A percentile compares a stretch with the other conserved stretches of the same genome.
phyloP scores from a whole-genome alignment of 1,140 invertebrate genomes.

The Bombus waltoni region DNA sequence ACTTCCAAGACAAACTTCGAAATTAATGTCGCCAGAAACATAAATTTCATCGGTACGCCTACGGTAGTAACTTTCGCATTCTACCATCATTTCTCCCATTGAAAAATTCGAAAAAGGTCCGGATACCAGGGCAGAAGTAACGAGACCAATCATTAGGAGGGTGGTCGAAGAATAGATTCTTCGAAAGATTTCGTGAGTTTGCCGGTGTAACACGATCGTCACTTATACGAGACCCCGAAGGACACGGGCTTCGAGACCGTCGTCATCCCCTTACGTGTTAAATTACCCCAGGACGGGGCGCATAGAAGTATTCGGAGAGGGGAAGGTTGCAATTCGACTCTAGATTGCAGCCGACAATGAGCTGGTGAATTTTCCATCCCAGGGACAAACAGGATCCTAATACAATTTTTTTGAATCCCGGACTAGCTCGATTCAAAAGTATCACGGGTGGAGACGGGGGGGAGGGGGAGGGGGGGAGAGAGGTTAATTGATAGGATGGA shows the following conservation, averaged over 20 bases:
- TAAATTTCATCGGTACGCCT: not conserved
- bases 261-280: constrained; percentile 78
- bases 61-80: no score
- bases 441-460: no score
- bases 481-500: constrained; percentile 50
- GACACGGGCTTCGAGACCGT: constrained; percentile 72
- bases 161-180: constrained; percentile 56
- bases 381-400: constrained; percentile 75
- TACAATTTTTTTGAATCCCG: constrained; percentile 66
- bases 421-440: constrained; percentile 12
- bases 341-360: constrained; percentile 78
- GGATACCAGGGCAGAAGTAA: constrained; percentile 4
- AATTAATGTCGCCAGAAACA: no score
- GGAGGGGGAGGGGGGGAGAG: not conserved
- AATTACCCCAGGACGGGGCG: constrained; percentile 78
- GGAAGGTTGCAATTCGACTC: constrained; percentile 78
- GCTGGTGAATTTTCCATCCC: constrained; percentile 78
- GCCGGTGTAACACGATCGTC: constrained; percentile 77
- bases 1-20: not conserved
- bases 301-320: constrained; percentile 57
- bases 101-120: not conserved
- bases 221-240: constrained; percentile 65
- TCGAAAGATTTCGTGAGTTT: constrained; percentile 75
- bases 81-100: not conserved
- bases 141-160: constrained; percentile 17